These are phyloP conservation scores for Cheumatopsyche charites DNA, from an alignment of 1,140 invertebrate genomes.

Conservation along the genomic window DNA sequence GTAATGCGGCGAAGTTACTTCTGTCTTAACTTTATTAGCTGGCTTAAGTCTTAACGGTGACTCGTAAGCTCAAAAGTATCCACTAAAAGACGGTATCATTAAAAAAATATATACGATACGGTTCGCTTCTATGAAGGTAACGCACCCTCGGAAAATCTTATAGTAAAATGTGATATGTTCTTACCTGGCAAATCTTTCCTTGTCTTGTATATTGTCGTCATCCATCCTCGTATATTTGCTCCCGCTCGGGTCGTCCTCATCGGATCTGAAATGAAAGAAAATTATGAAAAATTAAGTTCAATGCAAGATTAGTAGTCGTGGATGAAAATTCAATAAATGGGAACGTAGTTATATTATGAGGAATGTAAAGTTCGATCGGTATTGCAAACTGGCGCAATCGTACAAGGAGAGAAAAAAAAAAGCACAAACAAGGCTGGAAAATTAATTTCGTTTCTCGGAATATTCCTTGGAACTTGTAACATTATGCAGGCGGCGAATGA, in stretches of 20 bases:
- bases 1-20: slow-evolving; percentile 37
- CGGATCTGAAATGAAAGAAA: slow-evolving; percentile 66
- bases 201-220: slow-evolving; percentile 92
- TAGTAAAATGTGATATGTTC: not conserved
- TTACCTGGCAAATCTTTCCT: slow-evolving; percentile 93
- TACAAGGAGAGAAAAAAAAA: slow-evolving; percentile 1
- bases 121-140: not conserved
- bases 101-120: slow-evolving; percentile 36
- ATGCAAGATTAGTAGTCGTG: not conserved
- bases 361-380: slow-evolving; percentile 8
- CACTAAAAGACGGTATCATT: slow-evolving; percentile 46
- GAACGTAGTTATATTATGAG: not conserved
- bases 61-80: slow-evolving; percentile 46
- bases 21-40: slow-evolving; percentile 46
- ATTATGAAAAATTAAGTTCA: not conserved
- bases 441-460: slow-evolving; percentile 42
- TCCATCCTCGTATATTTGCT: slow-evolving; percentile 87
- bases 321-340: not conserved
- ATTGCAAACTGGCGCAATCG: slow-evolving; percentile 30
- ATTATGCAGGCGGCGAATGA: slow-evolving; percentile 47
- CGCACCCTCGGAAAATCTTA: not conserved
- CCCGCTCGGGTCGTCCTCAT: slow-evolving; percentile 83
- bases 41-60: slow-evolving; percentile 44
- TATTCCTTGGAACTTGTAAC: slow-evolving; percentile 38
- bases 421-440: slow-evolving; percentile 23